Evolutionary conservation across 2,113 vertebrate genomes (phyloP).

Genomic region (Chaetodon trifascialis): DNA sequence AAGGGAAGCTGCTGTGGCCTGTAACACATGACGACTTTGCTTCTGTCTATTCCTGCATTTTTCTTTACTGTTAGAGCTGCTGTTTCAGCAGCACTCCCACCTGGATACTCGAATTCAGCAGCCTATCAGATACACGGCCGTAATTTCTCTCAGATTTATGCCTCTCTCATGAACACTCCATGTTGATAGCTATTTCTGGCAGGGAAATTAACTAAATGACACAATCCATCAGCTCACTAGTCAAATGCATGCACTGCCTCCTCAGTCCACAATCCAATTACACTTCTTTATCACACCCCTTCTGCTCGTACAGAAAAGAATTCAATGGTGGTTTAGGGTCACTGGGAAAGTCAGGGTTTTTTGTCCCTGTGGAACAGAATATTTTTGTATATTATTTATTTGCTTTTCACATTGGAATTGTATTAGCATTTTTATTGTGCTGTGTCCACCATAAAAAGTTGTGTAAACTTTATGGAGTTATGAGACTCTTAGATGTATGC

Average conservation of each 20-base stretch:
- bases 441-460: slow-evolving; percentile 13
- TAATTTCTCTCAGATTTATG: slow-evolving; percentile 66
- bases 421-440: not conserved
- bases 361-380: slow-evolving; percentile 10
- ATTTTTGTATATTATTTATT: slow-evolving; percentile 11
- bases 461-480: not conserved
- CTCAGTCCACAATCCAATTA: slow-evolving; percentile 73
- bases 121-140: slow-evolving; percentile 42
- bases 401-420: slow-evolving; percentile 15
- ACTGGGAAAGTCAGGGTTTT: slow-evolving; percentile 2
- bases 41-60: slow-evolving; percentile 11
- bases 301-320: slow-evolving; percentile 52
- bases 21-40: not conserved
- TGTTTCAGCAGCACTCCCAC: slow-evolving; percentile 55
- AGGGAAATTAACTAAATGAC: slow-evolving; percentile 77
- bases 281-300: slow-evolving; percentile 56
- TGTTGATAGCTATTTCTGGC: slow-evolving; percentile 70
- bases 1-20: not conserved
- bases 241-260: slow-evolving; percentile 48
- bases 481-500: not conserved
- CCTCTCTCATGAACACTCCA: slow-evolving; percentile 61
- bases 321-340: slow-evolving; percentile 33
- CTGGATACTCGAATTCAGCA: slow-evolving; percentile 42
- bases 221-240: slow-evolving; percentile 61
- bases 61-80: slow-evolving; percentile 48